Evolutionary conservation across 1,140 invertebrate genomes (phyloP), one percentile per base, ranked within the genome.

Genomic region (Drepana arcuata): DNA sequence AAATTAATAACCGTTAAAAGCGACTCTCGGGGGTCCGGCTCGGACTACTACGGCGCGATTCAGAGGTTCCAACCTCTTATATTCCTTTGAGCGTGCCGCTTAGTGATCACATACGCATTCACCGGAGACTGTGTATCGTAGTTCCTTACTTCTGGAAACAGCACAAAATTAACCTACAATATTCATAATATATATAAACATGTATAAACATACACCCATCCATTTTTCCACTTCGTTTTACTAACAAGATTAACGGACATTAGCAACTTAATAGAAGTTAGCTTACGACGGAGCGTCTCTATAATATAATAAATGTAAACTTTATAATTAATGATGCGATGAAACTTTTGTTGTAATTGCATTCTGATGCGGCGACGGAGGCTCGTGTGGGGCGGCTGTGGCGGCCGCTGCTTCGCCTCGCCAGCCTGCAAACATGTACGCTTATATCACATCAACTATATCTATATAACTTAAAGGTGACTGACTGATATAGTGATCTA

Each of bases 151-250:
- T 54, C 49, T 58, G 60, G 64, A 66, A 62, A 63, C 51, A 53
- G 42, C 62, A 68, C 61, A 53, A 73, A 73, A 79, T 74, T 78
- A 82, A 78, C 71, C 71, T 82, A 82, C 56, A 43, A 80, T 79
- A 75, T 61, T 77, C 73, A 78, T 77, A 77, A 77, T 80, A 79
- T 66, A 67, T 81, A 81, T 78, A 81, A 75, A 81, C 66, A 78
- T 66, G 68, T 78, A 77, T 78, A 77, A 77, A 77, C 74, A 72
- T 74, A 75, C 74, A 73, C 61, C 69, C 70, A 71, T 73, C 55
- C 70, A 74, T 68, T 61, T 62, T 61, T 62, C 57, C 58, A 49
- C 46, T 64, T 47, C 50, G 46, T 62, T 59, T 50, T 57, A 58
- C 57, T 59, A 70, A 71, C 61, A 60, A 62, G 49, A 57, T 59